Conservation (phyloP, 2,888 invertebrate species). For the Clepsis dumicolana region DNA sequence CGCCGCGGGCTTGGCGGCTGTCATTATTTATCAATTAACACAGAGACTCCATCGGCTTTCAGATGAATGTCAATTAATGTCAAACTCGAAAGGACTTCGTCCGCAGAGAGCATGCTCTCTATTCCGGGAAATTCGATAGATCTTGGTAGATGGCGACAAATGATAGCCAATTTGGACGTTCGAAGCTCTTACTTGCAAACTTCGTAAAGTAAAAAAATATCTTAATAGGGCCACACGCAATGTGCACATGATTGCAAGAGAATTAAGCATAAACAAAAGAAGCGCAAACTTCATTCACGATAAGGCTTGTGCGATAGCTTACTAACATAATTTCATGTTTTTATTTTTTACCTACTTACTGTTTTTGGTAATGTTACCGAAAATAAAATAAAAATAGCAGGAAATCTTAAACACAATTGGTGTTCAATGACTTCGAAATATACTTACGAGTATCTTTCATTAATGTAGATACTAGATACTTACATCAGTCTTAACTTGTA, state of each 20-base stretch:
- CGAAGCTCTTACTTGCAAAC: background rate
- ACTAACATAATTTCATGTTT: background rate
- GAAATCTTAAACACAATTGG: too few species aligned
- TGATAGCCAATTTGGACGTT: background rate
- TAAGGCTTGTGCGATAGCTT: background rate
- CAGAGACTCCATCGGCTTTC: constrained; percentile 73
- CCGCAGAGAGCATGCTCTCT: constrained; percentile 45
- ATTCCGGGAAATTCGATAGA: constrained; percentile 14
- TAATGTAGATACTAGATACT: too few species aligned
- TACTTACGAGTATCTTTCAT: too few species aligned
- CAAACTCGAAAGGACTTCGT: constrained; percentile 61
- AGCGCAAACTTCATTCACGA: constrained; percentile 3
- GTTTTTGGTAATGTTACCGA: too few species aligned
- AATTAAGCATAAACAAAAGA: background rate
- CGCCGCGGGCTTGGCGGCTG: constrained; percentile 54
- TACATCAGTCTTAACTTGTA: too few species aligned
- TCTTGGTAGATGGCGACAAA: background rate
- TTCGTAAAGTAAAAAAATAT: background rate
- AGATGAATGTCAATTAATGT: constrained; percentile 78
- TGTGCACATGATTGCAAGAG: constrained; percentile 3
- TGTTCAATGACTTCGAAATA: too few species aligned
- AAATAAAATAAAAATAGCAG: too few species aligned
- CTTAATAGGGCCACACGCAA: background rate
- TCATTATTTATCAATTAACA: constrained; percentile 79
- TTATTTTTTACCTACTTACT: too few species aligned